Percentiles rank a stretch among this genome's conserved stretches.
Evolutionary conservation across 1,140 invertebrate species (phyloP).

Genomic region (Pygmarrhopalites habei): DNA sequence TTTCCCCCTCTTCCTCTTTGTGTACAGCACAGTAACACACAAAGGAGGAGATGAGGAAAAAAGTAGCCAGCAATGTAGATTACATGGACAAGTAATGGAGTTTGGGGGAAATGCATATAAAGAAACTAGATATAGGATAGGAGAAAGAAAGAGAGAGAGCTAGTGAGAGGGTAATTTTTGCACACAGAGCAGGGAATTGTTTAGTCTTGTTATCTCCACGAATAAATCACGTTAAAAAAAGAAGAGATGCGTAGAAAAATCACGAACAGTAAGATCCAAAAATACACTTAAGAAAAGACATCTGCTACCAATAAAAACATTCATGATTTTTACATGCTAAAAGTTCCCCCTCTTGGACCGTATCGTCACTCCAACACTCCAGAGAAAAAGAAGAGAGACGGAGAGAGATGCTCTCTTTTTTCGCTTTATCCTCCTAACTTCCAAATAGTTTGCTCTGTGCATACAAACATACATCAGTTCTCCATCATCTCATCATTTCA

Average conservation of each 20-base stretch:
- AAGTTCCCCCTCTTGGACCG: not conserved
- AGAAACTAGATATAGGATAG: too few relatives aligned
- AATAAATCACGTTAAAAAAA: conserved; percentile 21
- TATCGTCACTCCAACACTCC: not conserved
- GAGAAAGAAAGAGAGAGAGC: too few relatives aligned
- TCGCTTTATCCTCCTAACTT: conserved; percentile 4
- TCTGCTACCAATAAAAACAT: conserved; percentile 34
- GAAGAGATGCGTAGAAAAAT: conserved; percentile 19
- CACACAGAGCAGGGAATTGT: conserved; percentile 15
- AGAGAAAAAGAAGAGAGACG: not conserved
- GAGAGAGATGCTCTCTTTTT: too few relatives aligned
- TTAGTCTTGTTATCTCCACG: conserved; percentile 15
- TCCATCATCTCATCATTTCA: conserved; percentile 26
- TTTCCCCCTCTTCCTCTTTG: too few relatives aligned
- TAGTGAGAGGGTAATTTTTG: conserved; percentile 3
- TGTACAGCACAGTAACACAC: too few relatives aligned
- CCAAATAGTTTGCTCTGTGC: not conserved
- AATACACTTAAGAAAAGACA: conserved; percentile 33
- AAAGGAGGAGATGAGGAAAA: too few relatives aligned
- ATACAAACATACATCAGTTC: not conserved
- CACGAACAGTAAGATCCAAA: conserved; percentile 22
- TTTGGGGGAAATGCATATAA: too few relatives aligned
- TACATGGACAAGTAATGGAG: too few relatives aligned
- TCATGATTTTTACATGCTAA: conserved; percentile 20
- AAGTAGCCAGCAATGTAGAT: too few relatives aligned